Percentiles rank a stretch among this genome's conserved stretches.
Conservation (phyloP, 2,797 vertebrate species). For the Cryptoblepharus egeriae region DNA sequence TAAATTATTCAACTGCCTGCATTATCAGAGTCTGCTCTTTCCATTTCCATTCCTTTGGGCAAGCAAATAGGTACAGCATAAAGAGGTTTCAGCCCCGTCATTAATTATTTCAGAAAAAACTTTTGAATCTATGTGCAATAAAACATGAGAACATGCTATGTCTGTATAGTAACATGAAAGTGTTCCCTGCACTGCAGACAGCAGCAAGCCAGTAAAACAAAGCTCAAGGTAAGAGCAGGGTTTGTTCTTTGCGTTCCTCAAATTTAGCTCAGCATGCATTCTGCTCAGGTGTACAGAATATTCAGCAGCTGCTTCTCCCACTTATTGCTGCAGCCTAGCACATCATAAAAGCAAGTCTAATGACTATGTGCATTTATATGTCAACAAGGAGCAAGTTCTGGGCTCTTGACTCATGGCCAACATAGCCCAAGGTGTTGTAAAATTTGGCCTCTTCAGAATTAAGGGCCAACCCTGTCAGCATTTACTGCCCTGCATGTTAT, state of each 20-base stretch:
- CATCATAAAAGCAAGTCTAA: neutral
- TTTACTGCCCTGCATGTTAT: constrained; percentile 10
- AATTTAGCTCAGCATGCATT: constrained; percentile 6
- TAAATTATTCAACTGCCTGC: constrained; percentile 39
- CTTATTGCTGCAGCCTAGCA: neutral
- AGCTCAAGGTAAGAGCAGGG: neutral
- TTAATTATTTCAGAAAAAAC: constrained; percentile 69
- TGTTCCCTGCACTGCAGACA: neutral
- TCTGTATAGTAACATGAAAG: constrained; percentile 25
- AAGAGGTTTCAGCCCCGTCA: constrained; percentile 54
- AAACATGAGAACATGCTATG: constrained; percentile 45
- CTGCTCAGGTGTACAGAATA: neutral
- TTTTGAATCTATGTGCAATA: constrained; percentile 51
- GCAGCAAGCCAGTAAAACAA: neutral
- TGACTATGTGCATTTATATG: constrained; percentile 31
- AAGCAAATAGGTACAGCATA: constrained; percentile 59
- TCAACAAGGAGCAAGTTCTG: constrained; percentile 21
- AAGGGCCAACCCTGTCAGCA: constrained; percentile 11
- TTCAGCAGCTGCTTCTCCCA: constrained; percentile 2
- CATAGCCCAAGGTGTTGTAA: neutral
- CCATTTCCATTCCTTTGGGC: constrained; percentile 40
- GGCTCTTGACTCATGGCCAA: neutral
- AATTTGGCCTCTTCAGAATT: constrained; percentile 18
- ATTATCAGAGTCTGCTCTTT: constrained; percentile 48
- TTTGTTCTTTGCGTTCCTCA: neutral